These are phyloP conservation scores for Triplophysa dalaica DNA, from an alignment of 2,113 vertebrate species.

Conservation along the genomic window DNA sequence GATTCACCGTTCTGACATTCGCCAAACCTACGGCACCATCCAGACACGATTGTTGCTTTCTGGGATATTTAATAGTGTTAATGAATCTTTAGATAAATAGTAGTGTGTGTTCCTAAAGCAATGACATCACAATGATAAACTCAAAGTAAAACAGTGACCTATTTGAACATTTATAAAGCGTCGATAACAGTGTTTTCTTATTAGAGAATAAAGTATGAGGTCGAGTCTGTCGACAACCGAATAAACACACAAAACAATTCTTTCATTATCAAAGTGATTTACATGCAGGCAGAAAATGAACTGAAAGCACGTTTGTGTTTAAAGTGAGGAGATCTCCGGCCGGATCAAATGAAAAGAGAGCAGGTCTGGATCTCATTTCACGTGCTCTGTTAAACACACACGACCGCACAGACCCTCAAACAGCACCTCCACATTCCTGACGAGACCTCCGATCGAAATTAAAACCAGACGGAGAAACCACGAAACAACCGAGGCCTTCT, in stretches of 20 bases:
- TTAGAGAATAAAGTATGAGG: neutral
- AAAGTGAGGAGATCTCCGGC: neutral
- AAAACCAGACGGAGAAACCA: constrained; percentile 50
- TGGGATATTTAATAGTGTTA: no score
- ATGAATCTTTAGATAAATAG: no score
- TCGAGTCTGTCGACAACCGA: neutral
- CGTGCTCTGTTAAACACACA: constrained; percentile 29
- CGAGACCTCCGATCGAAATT: constrained; percentile 47
- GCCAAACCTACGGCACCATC: no score
- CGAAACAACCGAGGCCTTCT: constrained; percentile 42
- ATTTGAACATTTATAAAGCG: no score
- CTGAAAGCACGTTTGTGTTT: neutral
- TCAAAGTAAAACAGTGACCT: no score
- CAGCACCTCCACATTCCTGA: constrained; percentile 48
- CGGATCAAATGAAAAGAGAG: neutral
- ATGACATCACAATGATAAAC: no score
- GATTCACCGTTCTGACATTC: neutral
- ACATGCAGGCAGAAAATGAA: neutral
- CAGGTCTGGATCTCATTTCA: constrained; percentile 52
- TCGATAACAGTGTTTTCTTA: neutral
- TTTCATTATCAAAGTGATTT: neutral
- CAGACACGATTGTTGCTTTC: no score
- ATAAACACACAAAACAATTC: neutral
- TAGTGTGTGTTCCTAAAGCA: no score
- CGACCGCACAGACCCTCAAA: constrained; percentile 44